A percentile compares a stretch with the other conserved stretches of the same genome.
Conservation (phyloP, 2,113 vertebrate species). For the Pituophis catenifer region DNA sequence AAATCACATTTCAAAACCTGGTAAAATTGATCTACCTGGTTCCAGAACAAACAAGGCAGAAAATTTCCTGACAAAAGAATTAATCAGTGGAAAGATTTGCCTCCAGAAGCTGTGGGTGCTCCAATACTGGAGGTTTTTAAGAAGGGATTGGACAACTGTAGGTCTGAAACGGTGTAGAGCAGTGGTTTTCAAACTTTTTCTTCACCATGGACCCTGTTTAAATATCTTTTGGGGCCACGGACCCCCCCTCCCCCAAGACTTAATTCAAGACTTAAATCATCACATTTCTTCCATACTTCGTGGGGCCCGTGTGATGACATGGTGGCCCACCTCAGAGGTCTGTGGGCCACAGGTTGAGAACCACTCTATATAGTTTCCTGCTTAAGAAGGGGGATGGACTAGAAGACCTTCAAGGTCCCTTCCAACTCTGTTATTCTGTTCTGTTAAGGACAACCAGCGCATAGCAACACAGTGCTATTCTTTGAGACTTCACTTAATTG, state of each 20-base stretch:
- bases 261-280: background rate
- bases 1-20: background rate
- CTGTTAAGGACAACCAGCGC: background rate
- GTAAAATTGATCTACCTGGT: background rate
- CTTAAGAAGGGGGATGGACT: too few species aligned
- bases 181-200: too few species aligned
- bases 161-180: background rate
- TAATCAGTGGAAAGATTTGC: background rate
- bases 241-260: background rate
- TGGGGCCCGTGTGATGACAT: background rate
- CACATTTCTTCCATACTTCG: background rate
- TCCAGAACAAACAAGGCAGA: background rate
- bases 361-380: too few species aligned
- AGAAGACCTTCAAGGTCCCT: background rate
- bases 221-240: too few species aligned
- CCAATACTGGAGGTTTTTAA: background rate
- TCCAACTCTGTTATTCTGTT: background rate
- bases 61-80: background rate
- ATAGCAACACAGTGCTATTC: background rate
- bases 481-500: background rate
- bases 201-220: too few species aligned
- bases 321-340: too few species aligned
- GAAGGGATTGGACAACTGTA: background rate
- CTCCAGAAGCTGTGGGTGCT: background rate
- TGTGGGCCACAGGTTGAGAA: too few species aligned